Percentiles rank a stretch among this genome's conserved stretches.
These are phyloP conservation scores for Cataglyphis albicans DNA, from an alignment of 2,888 invertebrate genomes.

Conservation along the genomic window DNA sequence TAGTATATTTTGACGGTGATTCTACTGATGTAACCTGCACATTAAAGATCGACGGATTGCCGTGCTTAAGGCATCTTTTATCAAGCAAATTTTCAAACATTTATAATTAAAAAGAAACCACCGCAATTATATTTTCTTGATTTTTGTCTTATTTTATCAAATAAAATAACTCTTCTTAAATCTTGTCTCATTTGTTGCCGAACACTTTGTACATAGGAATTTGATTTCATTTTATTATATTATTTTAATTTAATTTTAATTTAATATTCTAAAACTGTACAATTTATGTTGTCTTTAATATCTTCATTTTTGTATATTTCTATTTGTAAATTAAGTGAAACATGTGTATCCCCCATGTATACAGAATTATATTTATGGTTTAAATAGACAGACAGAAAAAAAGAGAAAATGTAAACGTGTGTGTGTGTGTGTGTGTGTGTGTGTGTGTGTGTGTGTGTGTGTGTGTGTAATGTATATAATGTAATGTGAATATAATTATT, in stretches of 20 bases:
- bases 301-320: slow-evolving; percentile 21
- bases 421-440: too few species aligned
- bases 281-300: not conserved
- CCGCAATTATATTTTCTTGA: too few species aligned
- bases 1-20: too few species aligned
- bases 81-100: too few species aligned
- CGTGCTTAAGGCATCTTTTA: too few species aligned
- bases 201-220: not conserved
- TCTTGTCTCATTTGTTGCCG: too few species aligned
- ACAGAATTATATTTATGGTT: slow-evolving; percentile 27
- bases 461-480: slow-evolving; percentile 1
- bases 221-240: not conserved
- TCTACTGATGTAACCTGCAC: too few species aligned
- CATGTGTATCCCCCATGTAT: not conserved
- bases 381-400: not conserved
- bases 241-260: not conserved
- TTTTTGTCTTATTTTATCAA: too few species aligned
- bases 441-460: not conserved
- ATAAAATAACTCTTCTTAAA: too few species aligned
- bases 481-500: slow-evolving; percentile 16
- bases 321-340: not conserved
- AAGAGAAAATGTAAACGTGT: not conserved
- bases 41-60: too few species aligned
- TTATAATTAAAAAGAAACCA: too few species aligned
- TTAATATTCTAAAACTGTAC: slow-evolving; percentile 9